phyloP scores from a whole-genome alignment of 2,888 invertebrate genomes.

The Morpho helenor region DNA sequence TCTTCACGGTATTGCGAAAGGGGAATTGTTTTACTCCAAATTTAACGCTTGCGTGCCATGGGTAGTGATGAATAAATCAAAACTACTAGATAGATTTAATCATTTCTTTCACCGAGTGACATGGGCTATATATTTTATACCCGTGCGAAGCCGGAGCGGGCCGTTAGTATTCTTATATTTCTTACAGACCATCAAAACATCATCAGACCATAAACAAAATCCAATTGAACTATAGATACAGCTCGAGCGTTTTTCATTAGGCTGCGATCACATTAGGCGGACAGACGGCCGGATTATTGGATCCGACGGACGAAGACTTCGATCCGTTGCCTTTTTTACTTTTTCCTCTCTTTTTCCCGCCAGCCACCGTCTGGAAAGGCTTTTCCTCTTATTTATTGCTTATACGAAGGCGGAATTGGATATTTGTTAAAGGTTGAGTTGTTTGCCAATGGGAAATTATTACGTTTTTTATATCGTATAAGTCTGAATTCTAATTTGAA shows the following conservation, averaged over 20 bases:
- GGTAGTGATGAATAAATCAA: no score
- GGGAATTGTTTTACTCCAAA: no score
- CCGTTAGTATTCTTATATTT: no score
- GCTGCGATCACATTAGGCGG: slow-evolving; percentile 78
- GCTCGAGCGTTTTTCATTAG: slow-evolving; percentile 71
- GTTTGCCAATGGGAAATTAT: slow-evolving; percentile 61
- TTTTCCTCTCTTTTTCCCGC: slow-evolving; percentile 41
- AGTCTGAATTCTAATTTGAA: slow-evolving; percentile 36
- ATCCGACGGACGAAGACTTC: slow-evolving; percentile 78
- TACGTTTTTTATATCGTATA: slow-evolving; percentile 39
- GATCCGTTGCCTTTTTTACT: slow-evolving; percentile 68
- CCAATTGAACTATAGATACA: slow-evolving; percentile 41
- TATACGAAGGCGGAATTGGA: slow-evolving; percentile 76
- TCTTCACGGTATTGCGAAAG: no score
- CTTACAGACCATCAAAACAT: no score
- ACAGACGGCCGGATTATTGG: slow-evolving; percentile 78
- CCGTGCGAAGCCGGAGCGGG: no score
- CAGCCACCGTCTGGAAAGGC: slow-evolving; percentile 72
- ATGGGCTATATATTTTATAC: no score
- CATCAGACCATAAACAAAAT: background rate
- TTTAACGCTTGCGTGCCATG: no score
- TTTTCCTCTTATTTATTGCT: slow-evolving; percentile 79
- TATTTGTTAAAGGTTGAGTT: slow-evolving; percentile 72
- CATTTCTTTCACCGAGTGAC: no score
- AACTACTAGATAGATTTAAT: no score